Base-by-base conservation (phyloP, 2,113 vertebrate genomes). In the Etheostoma cragini region DNA sequence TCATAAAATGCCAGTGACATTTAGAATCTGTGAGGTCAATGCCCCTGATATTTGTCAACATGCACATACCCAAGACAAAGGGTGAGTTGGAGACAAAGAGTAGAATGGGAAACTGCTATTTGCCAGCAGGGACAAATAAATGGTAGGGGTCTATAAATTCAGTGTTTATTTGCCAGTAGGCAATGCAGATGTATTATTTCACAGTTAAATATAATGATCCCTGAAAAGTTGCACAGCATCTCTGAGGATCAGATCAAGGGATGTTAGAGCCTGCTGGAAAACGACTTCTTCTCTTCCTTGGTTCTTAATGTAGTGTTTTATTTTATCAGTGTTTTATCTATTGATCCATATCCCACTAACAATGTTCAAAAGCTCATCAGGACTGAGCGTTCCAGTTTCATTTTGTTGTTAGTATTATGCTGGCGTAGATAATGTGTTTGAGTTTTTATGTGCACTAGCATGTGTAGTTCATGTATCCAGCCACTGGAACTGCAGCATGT, bases 181-280 rank as follows among this genome's bases (percentile, higher is more conserved):
- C 53, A 65, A 33, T 72, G 67, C 73, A 70, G 80, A 53, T 66
- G 49, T 76, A 74, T 82, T 79, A 63, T 87, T 85, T 85, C 54
- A 56, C 57, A 70, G 11, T 85, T 79, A 77, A 74, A 78, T 82
- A 53, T 83, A 74, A 84, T n/a, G 72, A 65, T 38, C 45, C 14
- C 26, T 65, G 65, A 76, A 61, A 84, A 38, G 57, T 75, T 75
- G 26, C 78, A 11, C 42, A 76, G 30, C 5, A 10, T 70, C 66
- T 86, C 65, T 46, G 38, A 80, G 57, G 42, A 82, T 64, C 22
- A 47, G 38, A 84, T 81, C 45, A 60, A 78, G 66, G 53, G 30
- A 49, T 33, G 47, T 15, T 67, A 72, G 67, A 74, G n/a, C 72
- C 76, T 53, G 22, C 35, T 76, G 74, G 53, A 52, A 70, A 69